Percentiles rank a stretch among this genome's conserved stretches.
phyloP scores from a whole-genome alignment of 2,113 vertebrate genomes.

The Antechinus flavipes region DNA sequence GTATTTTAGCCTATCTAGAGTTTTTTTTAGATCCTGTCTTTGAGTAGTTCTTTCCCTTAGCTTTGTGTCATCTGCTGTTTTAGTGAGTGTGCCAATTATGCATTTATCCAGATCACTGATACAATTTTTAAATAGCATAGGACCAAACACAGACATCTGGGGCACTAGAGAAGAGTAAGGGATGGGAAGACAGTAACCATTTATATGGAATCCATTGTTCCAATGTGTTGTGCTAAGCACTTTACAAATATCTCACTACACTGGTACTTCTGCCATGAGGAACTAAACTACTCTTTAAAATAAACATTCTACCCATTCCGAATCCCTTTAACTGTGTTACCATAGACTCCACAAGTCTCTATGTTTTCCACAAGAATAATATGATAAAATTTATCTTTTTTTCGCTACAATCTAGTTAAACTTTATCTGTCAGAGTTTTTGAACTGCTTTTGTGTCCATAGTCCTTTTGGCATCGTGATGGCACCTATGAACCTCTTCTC shows the following conservation, averaged over 20 bases:
- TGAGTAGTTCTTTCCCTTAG: too few relatives aligned
- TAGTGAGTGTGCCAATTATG: background rate
- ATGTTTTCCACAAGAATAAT: background rate
- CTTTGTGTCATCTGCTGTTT: too few relatives aligned
- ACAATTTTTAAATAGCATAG: background rate
- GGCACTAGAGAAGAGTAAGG: background rate
- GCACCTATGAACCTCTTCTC: background rate
- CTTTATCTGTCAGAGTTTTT: background rate
- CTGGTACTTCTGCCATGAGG: background rate
- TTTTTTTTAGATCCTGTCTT: too few relatives aligned
- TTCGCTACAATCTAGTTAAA: background rate
- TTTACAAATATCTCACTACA: background rate
- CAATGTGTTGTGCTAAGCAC: background rate
- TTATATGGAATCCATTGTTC: background rate
- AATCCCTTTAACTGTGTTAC: background rate
- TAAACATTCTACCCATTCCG: background rate
- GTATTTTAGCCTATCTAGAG: too few relatives aligned
- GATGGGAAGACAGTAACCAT: background rate
- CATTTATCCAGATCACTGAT: background rate
- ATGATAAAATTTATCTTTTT: background rate
- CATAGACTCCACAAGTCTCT: background rate
- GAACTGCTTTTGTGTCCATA: background rate
- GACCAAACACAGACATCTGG: background rate
- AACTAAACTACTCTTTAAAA: background rate
- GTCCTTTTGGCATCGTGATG: background rate